Percentiles rank a stretch among this genome's conserved stretches.
These are phyloP conservation scores for Apostichopus leukothele DNA, from an alignment of 53 echinoderm and acorn worm species.

Conservation along the genomic window DNA sequence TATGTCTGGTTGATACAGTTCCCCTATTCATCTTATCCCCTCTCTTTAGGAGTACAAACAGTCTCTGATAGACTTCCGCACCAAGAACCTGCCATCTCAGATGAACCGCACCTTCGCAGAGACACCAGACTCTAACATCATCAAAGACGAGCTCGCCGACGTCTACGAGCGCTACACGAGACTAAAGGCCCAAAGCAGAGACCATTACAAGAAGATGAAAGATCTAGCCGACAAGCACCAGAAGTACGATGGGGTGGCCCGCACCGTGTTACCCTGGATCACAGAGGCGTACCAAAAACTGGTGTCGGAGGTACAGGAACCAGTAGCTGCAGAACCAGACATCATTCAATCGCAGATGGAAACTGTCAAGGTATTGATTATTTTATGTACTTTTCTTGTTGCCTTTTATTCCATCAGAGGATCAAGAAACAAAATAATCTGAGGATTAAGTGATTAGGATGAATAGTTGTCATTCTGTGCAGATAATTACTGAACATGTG, in stretches of 20 bases:
- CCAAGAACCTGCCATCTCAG: conserved; percentile 69
- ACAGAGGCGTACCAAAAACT: conserved; percentile 74
- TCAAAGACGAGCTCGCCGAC: conserved; percentile 86
- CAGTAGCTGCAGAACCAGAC: conserved; percentile 89
- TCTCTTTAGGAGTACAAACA: conserved; percentile 69
- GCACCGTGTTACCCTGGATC: conserved; percentile 90
- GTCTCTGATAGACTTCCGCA: conserved; percentile 76
- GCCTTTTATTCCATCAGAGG: no score
- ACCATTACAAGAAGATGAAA: conserved; percentile 82
- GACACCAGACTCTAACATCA: conserved; percentile 88
- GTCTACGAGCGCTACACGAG: conserved; percentile 92
- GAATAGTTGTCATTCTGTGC: no score
- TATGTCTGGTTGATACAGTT: no score
- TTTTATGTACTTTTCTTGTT: no score
- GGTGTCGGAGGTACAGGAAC: conserved; percentile 81
- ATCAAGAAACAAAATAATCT: no score
- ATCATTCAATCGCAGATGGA: conserved; percentile 85
- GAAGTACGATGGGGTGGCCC: conserved; percentile 74
- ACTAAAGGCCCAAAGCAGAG: conserved; percentile 69
- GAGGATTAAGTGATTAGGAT: no score
- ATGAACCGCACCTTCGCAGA: conserved; percentile 92
- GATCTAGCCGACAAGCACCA: conserved; percentile 83
- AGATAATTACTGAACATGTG: no score
- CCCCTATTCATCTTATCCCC: not conserved
- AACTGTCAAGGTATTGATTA: conserved; percentile 67